These are phyloP conservation scores for Apteryx owenii DNA, from an alignment of 2,113 vertebrate genomes.

Conservation along the genomic window DNA sequence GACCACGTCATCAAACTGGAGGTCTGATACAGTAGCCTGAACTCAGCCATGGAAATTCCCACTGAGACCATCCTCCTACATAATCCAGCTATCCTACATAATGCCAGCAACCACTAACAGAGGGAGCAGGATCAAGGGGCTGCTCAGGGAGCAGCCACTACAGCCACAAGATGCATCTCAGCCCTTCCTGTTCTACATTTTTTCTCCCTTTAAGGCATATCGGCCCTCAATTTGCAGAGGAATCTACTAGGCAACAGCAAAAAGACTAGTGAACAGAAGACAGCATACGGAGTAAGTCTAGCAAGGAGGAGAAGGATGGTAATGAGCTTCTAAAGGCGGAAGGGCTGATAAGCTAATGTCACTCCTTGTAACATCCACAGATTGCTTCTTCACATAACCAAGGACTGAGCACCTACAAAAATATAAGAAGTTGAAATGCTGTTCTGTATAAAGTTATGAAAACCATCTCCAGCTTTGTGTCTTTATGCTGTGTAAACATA, in stretches of 20 bases:
- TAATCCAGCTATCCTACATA: not conserved
- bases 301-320: not conserved
- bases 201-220: not conserved
- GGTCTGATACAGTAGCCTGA: not conserved
- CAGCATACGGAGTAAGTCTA: not conserved
- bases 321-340: not conserved
- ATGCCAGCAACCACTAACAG: not conserved
- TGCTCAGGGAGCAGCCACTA: not conserved
- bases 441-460: not conserved
- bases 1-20: not conserved
- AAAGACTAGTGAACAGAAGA: not conserved
- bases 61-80: not conserved
- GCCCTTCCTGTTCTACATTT: not conserved
- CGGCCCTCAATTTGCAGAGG: not conserved
- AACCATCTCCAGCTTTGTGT: not conserved
- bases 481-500: not conserved
- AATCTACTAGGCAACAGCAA: not conserved
- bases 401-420: not conserved
- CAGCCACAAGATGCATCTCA: too few relatives aligned
- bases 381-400: not conserved
- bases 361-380: not conserved
- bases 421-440: not conserved
- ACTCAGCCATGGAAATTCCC: not conserved
- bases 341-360: not conserved
- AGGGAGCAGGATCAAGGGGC: not conserved